These are phyloP conservation scores for Planiliza haematocheilus DNA, from an alignment of 2,113 vertebrate species.

Conservation along the genomic window DNA sequence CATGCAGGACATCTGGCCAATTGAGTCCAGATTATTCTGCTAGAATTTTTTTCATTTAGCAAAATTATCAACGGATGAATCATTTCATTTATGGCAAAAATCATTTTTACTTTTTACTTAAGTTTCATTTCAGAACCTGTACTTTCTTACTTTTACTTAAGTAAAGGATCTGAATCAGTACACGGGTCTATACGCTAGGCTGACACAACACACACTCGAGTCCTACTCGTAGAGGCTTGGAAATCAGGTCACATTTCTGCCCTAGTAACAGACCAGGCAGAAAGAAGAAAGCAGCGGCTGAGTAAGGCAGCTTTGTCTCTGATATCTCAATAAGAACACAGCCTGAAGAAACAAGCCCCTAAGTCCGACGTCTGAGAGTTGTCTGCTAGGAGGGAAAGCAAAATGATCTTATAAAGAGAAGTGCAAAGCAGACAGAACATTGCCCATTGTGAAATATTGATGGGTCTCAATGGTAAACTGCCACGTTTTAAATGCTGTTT, in stretches of 20 bases:
- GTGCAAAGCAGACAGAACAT: slow-evolving; percentile 18
- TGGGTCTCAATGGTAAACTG: slow-evolving; percentile 37
- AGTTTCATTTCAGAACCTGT: no score
- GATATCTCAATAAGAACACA: background rate
- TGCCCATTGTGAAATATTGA: slow-evolving; percentile 53
- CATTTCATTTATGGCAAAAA: no score
- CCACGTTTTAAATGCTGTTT: slow-evolving; percentile 54
- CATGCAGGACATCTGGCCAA: no score
- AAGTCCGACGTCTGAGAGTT: slow-evolving; percentile 9
- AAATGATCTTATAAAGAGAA: slow-evolving; percentile 22
- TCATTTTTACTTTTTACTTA: no score
- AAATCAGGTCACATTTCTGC: slow-evolving; percentile 31
- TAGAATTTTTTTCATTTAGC: no score
- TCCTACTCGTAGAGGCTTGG: slow-evolving; percentile 7
- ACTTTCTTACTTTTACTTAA: no score
- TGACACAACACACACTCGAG: slow-evolving; percentile 24
- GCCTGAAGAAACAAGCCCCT: slow-evolving; percentile 1
- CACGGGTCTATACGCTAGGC: background rate
- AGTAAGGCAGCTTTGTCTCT: slow-evolving; percentile 1
- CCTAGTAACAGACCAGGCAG: slow-evolving; percentile 6
- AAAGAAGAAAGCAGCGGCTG: background rate
- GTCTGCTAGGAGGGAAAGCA: slow-evolving; percentile 4
- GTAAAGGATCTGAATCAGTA: no score
- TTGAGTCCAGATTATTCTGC: no score
- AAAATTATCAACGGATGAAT: no score